Percentiles rank a stretch among this genome's conserved stretches.
phyloP scores from a whole-genome alignment of 2,797 vertebrate species.

The Sebastes diploproa region DNA sequence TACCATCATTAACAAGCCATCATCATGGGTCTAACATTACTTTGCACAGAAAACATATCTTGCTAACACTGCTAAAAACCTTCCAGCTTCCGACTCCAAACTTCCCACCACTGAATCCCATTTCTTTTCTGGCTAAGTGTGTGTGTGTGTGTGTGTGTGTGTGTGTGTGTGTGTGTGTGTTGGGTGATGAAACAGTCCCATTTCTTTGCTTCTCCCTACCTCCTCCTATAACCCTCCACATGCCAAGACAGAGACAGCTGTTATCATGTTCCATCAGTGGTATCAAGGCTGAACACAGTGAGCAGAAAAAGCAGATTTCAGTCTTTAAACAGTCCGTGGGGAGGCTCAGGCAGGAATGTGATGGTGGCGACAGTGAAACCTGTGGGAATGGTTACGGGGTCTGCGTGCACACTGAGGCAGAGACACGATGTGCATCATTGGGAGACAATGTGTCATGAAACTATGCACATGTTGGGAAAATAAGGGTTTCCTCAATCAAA shows the following conservation, averaged over 20 bases:
- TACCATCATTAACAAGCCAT: background rate
- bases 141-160: background rate
- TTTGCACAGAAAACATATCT: background rate
- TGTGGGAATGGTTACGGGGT: background rate
- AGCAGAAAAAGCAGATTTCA: constrained; percentile 40
- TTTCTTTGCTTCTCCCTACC: background rate
- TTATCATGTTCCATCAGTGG: constrained; percentile 34
- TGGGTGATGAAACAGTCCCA: constrained; percentile 13
- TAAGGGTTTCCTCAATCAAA: background rate
- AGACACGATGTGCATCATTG: background rate
- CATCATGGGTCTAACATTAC: background rate
- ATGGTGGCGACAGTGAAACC: background rate
- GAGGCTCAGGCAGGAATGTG: background rate
- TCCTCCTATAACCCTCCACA: background rate
- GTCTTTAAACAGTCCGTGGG: constrained; percentile 40
- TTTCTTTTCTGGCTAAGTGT: background rate
- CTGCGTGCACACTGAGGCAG: background rate
- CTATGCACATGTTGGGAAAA: constrained; percentile 1
- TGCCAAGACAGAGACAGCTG: constrained; percentile 23
- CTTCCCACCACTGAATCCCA: background rate
- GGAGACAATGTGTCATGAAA: background rate
- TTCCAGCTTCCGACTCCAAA: background rate
- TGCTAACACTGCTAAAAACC: background rate
- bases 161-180: background rate
- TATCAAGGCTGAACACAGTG: constrained; percentile 23